phyloP scores from a whole-genome alignment of 2,888 invertebrate species.

The Pardosa pseudoannulata region DNA sequence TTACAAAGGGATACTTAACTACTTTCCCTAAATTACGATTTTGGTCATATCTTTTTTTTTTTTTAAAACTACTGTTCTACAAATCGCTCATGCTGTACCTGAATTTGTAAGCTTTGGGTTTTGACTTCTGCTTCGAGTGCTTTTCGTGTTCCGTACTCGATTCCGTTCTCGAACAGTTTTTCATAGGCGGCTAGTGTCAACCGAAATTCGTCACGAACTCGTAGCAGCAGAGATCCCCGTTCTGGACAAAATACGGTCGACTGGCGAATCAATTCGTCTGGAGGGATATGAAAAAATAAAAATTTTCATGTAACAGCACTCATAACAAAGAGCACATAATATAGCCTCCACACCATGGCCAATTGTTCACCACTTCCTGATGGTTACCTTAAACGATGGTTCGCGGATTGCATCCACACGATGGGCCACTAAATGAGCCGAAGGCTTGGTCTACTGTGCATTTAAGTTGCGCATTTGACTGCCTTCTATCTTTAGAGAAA shows the following conservation, averaged over 20 bases:
- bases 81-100: too few relatives aligned
- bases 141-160: constrained; percentile 46
- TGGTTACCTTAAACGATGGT: too few relatives aligned
- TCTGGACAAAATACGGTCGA: constrained; percentile 36
- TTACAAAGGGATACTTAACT: too few relatives aligned
- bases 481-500: too few relatives aligned
- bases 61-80: neutral
- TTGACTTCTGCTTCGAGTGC: constrained; percentile 34
- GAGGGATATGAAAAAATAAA: neutral
- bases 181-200: constrained; percentile 50
- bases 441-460: too few relatives aligned
- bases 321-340: neutral
- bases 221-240: constrained; percentile 41
- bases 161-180: constrained; percentile 42
- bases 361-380: too few relatives aligned
- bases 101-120: constrained; percentile 3
- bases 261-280: constrained; percentile 58
- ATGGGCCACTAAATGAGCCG: too few relatives aligned
- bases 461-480: too few relatives aligned
- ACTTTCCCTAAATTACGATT: too few relatives aligned
- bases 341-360: too few relatives aligned
- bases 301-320: neutral
- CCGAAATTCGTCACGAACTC: constrained; percentile 52
- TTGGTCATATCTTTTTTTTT: neutral
- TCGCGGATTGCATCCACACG: too few relatives aligned